Evolutionary conservation across 2,113 vertebrate species (phyloP), one percentile per base, ranked within the genome.

Genomic region (Ailuropoda melanoleuca): DNA sequence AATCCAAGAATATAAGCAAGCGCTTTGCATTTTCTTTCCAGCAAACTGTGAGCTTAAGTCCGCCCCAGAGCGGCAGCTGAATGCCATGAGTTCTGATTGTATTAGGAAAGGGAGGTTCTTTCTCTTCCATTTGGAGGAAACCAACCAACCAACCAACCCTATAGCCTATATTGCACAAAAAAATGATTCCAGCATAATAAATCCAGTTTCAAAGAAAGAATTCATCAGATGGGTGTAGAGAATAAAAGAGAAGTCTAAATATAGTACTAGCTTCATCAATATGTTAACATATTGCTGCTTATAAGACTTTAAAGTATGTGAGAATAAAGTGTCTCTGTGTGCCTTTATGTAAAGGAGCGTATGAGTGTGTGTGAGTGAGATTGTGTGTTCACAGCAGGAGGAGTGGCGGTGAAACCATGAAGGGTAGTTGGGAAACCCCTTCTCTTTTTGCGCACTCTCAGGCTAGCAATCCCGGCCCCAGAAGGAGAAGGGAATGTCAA

Each of bases 361-460:
- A 29, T 14, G 66, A 26, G 60, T n/a, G 26, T 37, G 66, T 31
- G 46, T 50, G 58, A 23, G 6, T 21, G 66, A 23, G 87, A 6
- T 18, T 29, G 55, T 50, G 77, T 34, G 87, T n/a, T 87, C 53
- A 8, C 18, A 81, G 29, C 56, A 70, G 58, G 60, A 90, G 53
- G 68, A 60, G 46, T 43, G 37, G 83, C 60, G 2, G 19, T 13
- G 50, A 55, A 82, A 26, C 46, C 43, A 56, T n/a, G 62, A 48
- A 88, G 85, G 55, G 78, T 87, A 87, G 83, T 90, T 96, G 90
- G 96, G 88, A 98, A 96, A 95, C 34, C 97, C 96, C 66, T 94
- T 93, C 82, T 84, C 48, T 86, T 81, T 72, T 24, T 58, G 90
- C 43, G 21, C 84, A 55, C 77, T 81, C 68, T 39, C 23, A 23